Percentiles rank a stretch among this genome's conserved stretches.
Evolutionary conservation across 2,888 invertebrate species (phyloP).

Genomic region (Athripsodes cinereus): DNA sequence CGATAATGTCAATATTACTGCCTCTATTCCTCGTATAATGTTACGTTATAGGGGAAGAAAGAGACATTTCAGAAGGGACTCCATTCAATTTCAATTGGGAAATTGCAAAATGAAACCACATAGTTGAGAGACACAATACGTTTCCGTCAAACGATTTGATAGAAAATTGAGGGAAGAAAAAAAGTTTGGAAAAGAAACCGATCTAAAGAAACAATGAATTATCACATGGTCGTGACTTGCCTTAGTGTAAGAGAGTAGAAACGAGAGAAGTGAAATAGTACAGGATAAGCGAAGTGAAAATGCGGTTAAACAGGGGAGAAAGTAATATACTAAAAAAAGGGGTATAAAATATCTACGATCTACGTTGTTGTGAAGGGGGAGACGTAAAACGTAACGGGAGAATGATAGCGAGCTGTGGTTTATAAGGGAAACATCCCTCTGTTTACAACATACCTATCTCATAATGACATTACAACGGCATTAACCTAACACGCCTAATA

Average conservation of each 20-base stretch:
- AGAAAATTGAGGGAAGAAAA: conserved; percentile 27
- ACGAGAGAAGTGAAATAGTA: conserved; percentile 7
- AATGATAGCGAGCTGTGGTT: conserved; percentile 27
- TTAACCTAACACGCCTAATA: too few relatives aligned
- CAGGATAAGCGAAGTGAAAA: conserved; percentile 20
- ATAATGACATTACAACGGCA: too few relatives aligned
- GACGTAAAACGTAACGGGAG: conserved; percentile 8
- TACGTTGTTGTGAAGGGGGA: too few relatives aligned
- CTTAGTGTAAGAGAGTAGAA: conserved; percentile 24
- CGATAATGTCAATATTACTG: conserved; percentile 26
- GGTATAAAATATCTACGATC: conserved; percentile 21
- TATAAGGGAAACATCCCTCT: background rate
- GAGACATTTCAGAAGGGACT: conserved; percentile 21
- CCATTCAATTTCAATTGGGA: conserved; percentile 22
- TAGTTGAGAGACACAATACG: conserved; percentile 23
- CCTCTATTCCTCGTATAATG: conserved; percentile 25
- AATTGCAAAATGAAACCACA: conserved; percentile 23
- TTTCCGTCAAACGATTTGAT: conserved; percentile 25
- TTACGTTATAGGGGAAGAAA: conserved; percentile 18
- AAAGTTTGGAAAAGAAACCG: conserved; percentile 26
- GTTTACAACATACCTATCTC: too few relatives aligned
- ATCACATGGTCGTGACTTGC: conserved; percentile 27
- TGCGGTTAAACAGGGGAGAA: conserved; percentile 21
- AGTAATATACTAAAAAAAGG: conserved; percentile 24
- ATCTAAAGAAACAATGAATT: conserved; percentile 26